Conservation (phyloP, 1,140 invertebrate genomes). For the Himalopsyche phryganea region DNA sequence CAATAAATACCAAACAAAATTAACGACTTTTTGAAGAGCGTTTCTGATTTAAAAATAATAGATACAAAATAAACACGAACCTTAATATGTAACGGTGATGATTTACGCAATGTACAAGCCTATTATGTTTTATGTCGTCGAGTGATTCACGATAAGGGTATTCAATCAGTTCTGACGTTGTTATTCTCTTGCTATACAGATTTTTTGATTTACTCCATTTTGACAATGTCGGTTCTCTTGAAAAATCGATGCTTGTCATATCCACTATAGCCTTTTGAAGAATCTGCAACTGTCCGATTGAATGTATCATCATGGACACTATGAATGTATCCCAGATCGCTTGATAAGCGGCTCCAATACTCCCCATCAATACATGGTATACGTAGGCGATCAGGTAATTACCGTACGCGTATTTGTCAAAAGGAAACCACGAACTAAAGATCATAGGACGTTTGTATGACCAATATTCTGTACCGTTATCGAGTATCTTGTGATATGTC, state of each 20-base stretch:
- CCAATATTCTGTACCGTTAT: slow-evolving; percentile 28
- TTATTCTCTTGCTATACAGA: not conserved
- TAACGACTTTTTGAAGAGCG: not conserved
- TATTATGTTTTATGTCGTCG: slow-evolving; percentile 10
- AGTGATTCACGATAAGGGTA: not conserved
- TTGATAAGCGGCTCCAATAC: slow-evolving; percentile 23
- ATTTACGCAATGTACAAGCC: slow-evolving; percentile 28
- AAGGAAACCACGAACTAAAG: slow-evolving; percentile 35
- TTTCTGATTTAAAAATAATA: slow-evolving; percentile 1
- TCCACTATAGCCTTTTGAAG: slow-evolving; percentile 22
- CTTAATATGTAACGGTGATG: slow-evolving; percentile 28
- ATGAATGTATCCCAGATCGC: slow-evolving; percentile 28
- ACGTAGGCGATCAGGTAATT: slow-evolving; percentile 24
- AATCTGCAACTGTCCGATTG: slow-evolving; percentile 28
- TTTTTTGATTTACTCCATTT: not conserved
- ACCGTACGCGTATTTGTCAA: slow-evolving; percentile 20
- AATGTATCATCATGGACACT: slow-evolving; percentile 28
- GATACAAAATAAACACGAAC: not conserved
- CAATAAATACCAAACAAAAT: not conserved
- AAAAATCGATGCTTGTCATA: not conserved
- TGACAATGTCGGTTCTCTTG: not conserved
- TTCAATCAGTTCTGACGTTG: not conserved
- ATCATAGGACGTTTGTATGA: slow-evolving; percentile 23
- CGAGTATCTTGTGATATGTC: slow-evolving; percentile 12
- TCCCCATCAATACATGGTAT: slow-evolving; percentile 24